Evolutionary conservation across 2,113 vertebrate genomes (phyloP).

Genomic region (Chrysemys picta): DNA sequence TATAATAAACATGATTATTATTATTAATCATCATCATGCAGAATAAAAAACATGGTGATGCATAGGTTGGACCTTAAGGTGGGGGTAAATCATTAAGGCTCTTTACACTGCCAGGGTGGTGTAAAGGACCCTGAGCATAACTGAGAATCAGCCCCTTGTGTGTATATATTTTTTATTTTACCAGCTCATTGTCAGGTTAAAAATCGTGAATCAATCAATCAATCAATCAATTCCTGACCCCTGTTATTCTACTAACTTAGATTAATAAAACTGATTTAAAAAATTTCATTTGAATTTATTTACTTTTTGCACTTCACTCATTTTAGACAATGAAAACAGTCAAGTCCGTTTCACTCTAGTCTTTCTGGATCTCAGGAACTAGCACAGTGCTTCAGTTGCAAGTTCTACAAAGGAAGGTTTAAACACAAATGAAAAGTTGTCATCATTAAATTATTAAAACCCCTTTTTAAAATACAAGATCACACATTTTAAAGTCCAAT

Average conservation of each 20-base stretch:
- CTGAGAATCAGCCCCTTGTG: not conserved
- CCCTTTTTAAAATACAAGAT: not conserved
- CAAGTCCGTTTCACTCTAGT: not conserved
- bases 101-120: not conserved
- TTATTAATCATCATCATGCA: not conserved
- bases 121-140: accelerated
- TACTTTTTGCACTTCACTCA: not conserved
- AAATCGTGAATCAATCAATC: not conserved
- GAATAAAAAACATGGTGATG: not conserved
- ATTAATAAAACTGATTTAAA: not conserved
- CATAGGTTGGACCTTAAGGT: not conserved
- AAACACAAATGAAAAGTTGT: not conserved
- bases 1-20: too few relatives aligned
- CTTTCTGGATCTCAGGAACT: not conserved
- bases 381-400: not conserved
- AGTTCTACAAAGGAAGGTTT: not conserved
- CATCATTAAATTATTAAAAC: not conserved
- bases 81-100: not conserved
- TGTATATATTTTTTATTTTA: not conserved
- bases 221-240: not conserved
- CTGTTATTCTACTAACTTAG: not conserved
- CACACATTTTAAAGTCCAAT: not conserved
- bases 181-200: not conserved
- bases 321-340: not conserved
- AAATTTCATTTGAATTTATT: not conserved